Conservation (phyloP, 2,113 vertebrate genomes). For the Leucopsar rothschildi region DNA sequence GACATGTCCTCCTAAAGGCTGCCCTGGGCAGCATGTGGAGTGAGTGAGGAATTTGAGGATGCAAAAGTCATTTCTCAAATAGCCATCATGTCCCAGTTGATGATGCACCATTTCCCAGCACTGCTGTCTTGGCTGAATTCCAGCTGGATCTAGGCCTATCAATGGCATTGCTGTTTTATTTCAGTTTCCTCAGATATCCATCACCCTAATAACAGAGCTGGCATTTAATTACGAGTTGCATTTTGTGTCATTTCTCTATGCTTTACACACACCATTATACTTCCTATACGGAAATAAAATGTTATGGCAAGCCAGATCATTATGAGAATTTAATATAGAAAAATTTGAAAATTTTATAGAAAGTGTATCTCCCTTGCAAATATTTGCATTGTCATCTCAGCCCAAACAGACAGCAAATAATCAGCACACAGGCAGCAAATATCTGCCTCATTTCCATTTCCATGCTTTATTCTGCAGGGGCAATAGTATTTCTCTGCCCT, state of each 20-base stretch:
- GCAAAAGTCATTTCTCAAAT: not conserved
- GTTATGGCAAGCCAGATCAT: not conserved
- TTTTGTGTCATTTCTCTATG: not conserved
- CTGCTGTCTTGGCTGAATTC: not conserved
- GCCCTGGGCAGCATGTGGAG: not conserved
- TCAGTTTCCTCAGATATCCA: not conserved
- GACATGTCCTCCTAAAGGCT: not conserved
- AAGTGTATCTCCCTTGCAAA: not conserved
- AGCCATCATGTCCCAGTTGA: not conserved
- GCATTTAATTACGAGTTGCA: not conserved
- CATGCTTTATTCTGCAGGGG: not conserved
- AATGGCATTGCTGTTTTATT: not conserved
- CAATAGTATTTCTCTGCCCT: not conserved
- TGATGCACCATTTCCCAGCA: not conserved
- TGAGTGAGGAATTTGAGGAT: not conserved
- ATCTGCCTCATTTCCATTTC: not conserved
- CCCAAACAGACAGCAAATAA: not conserved
- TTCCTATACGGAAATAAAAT: not conserved
- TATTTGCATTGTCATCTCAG: not conserved
- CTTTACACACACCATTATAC: not conserved
- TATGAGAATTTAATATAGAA: not conserved
- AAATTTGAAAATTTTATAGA: not conserved
- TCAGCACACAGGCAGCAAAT: not conserved
- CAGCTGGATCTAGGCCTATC: not conserved
- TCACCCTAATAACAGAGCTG: not conserved